Base-by-base conservation (phyloP, 2,113 vertebrate species). In the Miniopterus natalensis region DNA sequence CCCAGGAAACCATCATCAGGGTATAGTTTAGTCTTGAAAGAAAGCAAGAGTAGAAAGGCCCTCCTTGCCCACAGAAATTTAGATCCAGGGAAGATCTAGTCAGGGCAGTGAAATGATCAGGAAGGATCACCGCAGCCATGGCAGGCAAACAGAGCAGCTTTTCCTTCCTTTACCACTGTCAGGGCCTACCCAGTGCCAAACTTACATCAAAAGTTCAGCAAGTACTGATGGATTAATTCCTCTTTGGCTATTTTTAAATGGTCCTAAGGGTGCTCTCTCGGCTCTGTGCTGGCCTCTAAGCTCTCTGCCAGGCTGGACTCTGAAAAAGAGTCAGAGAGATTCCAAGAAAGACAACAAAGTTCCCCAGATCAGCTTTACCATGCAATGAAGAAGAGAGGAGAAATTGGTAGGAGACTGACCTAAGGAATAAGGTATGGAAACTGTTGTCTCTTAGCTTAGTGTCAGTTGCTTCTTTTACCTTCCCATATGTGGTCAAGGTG, bases 201-300 rank as follows among this genome's bases (percentile, higher is more conserved):
- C 23, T 96, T 85, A 86, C n/a, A 74, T 74, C 42, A 84, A 89
- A 94, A 90, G 7, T 36, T 51, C 80, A 90, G n/a, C 40, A 87
- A 81, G 4, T 75, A 66, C 65, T 77, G 27, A 93, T 75, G 66
- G 51, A 74, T 90, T 85, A 92, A 74, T 87, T 63, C 40, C 13
- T 84, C 55, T n/a, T 74, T 90, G 42, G 11, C 66, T 84, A 73
- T 80, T 90, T n/a, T 23, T 59, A 96, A 92, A 93, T 87, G n/a
- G 47, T 75, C 40, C 25, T 89, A 83, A 68, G 25, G 17, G 47
- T 29, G 1, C n/a, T 91, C 71, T 88, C 5, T 78, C n/a, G 86
- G 25, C 17, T 95, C 57, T 90, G 49, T 45, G 42, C 27, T 95
- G 40, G 59, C 75, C 66, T 85, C 78, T 91, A 90, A 96, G 57